Evolutionary conservation across 1,140 invertebrate species (phyloP).

Genomic region (Trachymyrmex septentrionalis): DNA sequence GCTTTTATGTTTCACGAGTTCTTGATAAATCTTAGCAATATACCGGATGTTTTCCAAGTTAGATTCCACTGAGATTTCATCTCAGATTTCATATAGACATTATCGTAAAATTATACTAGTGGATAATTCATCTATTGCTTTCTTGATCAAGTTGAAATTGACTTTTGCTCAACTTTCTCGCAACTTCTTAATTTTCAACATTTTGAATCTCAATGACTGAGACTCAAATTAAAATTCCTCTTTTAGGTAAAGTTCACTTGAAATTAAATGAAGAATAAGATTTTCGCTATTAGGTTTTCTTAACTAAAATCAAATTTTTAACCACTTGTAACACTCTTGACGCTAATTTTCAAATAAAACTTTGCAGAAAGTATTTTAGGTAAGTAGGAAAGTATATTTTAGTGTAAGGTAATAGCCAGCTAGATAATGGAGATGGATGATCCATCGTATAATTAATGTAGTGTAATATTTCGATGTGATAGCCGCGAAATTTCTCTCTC

Average conservation of each 20-base stretch:
- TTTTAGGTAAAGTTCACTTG: not conserved
- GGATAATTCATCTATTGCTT: not conserved
- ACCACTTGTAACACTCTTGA: not conserved
- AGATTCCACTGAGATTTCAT: not conserved
- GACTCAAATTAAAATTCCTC: not conserved
- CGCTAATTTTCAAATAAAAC: constrained; percentile 19
- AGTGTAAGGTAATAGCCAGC: not conserved
- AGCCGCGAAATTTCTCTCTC: constrained; percentile 29
- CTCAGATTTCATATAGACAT: not conserved
- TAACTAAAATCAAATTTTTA: not conserved
- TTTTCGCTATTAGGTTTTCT: not conserved
- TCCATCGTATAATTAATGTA: constrained; percentile 3
- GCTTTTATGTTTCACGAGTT: not conserved
- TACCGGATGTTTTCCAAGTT: not conserved
- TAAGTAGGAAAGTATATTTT: constrained; percentile 18
- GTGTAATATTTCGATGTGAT: constrained; percentile 5
- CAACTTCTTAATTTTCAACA: not conserved
- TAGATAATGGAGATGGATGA: constrained; percentile 9
- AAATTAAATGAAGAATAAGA: not conserved
- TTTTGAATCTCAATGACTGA: not conserved
- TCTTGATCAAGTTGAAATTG: not conserved
- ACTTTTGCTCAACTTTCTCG: constrained; percentile 3
- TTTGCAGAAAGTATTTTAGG: constrained; percentile 6
- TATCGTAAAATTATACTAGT: constrained; percentile 6
- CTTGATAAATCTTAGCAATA: not conserved